phyloP scores from a whole-genome alignment of 2,797 vertebrate genomes.

The Acanthurus tractus region DNA sequence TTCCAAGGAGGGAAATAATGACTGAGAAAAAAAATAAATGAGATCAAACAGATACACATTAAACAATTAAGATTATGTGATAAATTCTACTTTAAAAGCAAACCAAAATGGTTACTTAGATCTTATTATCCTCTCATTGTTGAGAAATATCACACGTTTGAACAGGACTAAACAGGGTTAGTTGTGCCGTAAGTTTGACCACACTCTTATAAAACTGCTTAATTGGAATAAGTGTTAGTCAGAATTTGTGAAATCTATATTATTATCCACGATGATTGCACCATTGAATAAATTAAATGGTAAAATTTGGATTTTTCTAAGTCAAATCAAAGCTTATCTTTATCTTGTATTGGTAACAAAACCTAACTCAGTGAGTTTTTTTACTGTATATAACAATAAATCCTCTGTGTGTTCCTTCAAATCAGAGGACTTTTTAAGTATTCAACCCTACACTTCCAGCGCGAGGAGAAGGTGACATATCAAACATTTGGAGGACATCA shows the following conservation, averaged over 20 bases:
- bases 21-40: constrained; percentile 46
- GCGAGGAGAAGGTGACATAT: constrained; percentile 65
- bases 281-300: background rate
- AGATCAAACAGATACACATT: constrained; percentile 19
- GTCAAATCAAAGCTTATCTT: constrained; percentile 1
- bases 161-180: constrained; percentile 8
- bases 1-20: constrained; percentile 20
- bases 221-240: background rate
- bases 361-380: background rate
- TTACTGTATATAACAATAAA: background rate
- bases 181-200: constrained; percentile 19
- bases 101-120: constrained; percentile 30
- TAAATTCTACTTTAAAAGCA: constrained; percentile 21
- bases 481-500: constrained; percentile 68
- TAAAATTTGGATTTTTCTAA: background rate
- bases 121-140: background rate
- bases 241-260: background rate
- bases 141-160: constrained; percentile 28
- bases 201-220: constrained; percentile 14
- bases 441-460: constrained; percentile 42
- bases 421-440: constrained; percentile 27
- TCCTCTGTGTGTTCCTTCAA: constrained; percentile 8
- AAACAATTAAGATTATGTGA: constrained; percentile 23
- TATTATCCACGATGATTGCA: background rate
- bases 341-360: background rate